A percentile compares a stretch with the other conserved stretches of the same genome.
phyloP scores from a whole-genome alignment of 2,113 vertebrate species.

The Atlantisia rogersi region DNA sequence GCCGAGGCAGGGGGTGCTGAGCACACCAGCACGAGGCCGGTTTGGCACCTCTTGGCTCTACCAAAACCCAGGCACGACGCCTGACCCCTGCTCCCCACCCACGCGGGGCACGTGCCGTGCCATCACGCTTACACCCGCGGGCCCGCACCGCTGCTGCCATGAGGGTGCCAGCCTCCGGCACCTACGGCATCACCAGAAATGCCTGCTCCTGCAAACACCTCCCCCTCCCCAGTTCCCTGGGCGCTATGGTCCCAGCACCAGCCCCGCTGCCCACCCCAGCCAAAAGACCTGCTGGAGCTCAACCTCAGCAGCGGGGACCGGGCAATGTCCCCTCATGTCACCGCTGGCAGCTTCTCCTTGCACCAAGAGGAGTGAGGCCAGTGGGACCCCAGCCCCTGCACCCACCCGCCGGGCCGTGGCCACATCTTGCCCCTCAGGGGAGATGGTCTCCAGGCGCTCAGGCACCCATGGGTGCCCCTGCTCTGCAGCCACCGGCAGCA shows the following conservation, averaged over 20 bases:
- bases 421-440: rapidly evolving
- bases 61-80: rapidly evolving
- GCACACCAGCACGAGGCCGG: rapidly evolving
- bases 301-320: neutral
- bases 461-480: rapidly evolving
- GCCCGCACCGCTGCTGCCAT: rapidly evolving
- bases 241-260: rapidly evolving
- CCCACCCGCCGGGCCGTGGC: neutral
- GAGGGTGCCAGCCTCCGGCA: neutral
- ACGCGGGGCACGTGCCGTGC: neutral
- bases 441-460: neutral
- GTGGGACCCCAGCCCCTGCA: rapidly evolving
- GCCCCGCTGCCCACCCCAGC: neutral
- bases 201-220: too few species aligned
- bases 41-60: rapidly evolving
- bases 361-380: neutral
- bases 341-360: neutral
- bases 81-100: neutral
- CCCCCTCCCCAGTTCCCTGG: too few species aligned
- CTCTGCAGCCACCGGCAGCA: rapidly evolving
- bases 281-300: neutral
- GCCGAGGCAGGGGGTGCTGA: rapidly evolving
- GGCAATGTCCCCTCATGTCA: rapidly evolving
- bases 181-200: rapidly evolving
- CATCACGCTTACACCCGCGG: neutral